Conservation (phyloP, 2,113 vertebrate species). For the Ictalurus punctatus region DNA sequence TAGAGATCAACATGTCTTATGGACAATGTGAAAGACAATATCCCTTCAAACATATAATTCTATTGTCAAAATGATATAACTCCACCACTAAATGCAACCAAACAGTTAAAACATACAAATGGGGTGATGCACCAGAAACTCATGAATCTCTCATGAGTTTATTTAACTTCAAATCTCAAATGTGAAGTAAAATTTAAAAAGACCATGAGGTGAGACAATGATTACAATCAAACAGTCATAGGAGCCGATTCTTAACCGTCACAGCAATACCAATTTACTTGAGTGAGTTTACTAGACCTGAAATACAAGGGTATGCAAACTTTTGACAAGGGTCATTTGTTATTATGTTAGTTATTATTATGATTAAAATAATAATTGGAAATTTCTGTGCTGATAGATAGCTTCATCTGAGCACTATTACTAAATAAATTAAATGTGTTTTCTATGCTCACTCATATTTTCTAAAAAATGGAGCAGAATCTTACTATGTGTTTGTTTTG, state of each 20-base stretch:
- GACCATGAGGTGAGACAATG: too few species aligned
- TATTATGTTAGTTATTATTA: not conserved
- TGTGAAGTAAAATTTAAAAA: too few species aligned
- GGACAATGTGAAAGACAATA: too few species aligned
- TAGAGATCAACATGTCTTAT: too few species aligned
- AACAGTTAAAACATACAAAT: too few species aligned
- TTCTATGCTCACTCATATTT: not conserved
- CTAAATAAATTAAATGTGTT: not conserved
- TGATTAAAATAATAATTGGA: not conserved
- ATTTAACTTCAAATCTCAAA: too few species aligned
- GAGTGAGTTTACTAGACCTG: not conserved
- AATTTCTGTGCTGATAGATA: not conserved
- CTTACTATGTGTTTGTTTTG: not conserved
- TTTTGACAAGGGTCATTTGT: not conserved
- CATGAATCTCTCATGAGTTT: too few species aligned
- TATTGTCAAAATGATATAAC: too few species aligned
- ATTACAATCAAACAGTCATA: not conserved
- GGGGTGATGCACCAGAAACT: too few species aligned
- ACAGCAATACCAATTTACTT: not conserved
- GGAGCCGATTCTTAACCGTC: not conserved
- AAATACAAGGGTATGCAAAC: not conserved
- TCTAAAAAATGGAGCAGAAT: not conserved
- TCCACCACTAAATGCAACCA: too few species aligned
- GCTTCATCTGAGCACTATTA: not conserved
- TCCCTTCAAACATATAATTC: too few species aligned